A percentile compares a stretch with the other conserved stretches of the same genome.
phyloP scores from a whole-genome alignment of 2,797 vertebrate genomes.

The Enteromius trimaculatus region DNA sequence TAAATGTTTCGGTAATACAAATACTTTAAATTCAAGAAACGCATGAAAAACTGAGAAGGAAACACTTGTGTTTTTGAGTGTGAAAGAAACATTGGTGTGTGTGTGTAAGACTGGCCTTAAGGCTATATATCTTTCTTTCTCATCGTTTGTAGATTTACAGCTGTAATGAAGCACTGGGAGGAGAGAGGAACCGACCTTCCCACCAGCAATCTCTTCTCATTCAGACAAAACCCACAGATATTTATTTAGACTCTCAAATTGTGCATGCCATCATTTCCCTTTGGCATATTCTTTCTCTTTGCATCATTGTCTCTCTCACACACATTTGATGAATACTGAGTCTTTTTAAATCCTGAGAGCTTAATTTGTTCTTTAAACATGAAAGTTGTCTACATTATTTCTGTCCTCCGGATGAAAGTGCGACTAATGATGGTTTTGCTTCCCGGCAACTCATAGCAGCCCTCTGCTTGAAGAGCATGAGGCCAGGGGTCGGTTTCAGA shows the following conservation, averaged over 20 bases:
- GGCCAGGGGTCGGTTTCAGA: slow-evolving; percentile 11
- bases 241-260: not conserved
- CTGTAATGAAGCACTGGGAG: slow-evolving; percentile 43
- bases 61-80: slow-evolving; percentile 9
- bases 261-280: not conserved
- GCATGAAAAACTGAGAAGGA: not conserved
- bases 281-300: not conserved
- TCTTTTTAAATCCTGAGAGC: not conserved
- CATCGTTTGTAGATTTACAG: slow-evolving; percentile 27
- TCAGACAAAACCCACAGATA: not conserved
- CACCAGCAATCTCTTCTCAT: not conserved
- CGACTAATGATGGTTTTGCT: not conserved
- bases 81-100: not conserved
- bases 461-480: not conserved
- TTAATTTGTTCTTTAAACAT: slow-evolving; percentile 21
- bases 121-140: slow-evolving; percentile 12
- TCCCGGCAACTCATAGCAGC: not conserved
- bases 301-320: not conserved
- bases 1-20: not conserved
- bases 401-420: not conserved
- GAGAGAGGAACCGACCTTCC: slow-evolving; percentile 47
- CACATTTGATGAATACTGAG: not conserved
- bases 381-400: not conserved
- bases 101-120: slow-evolving; percentile 20
- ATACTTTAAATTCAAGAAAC: not conserved